A percentile compares a stretch with the other conserved stretches of the same genome.
These are phyloP conservation scores for Stenichneumon culpator DNA, from an alignment of 2,888 invertebrate species.

Conservation along the genomic window DNA sequence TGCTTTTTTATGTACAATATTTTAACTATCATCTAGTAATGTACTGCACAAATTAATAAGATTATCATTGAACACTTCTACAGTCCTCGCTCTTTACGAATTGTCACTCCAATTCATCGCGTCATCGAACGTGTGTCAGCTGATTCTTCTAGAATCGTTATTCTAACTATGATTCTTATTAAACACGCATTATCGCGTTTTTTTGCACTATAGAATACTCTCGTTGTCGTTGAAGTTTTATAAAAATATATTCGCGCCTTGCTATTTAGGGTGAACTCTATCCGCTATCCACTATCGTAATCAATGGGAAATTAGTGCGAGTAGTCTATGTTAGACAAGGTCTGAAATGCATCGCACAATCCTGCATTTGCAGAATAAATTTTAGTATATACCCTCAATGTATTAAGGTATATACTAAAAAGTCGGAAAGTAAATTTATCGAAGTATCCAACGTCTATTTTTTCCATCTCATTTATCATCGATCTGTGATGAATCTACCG, in stretches of 20 bases:
- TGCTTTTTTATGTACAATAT: slow-evolving; percentile 19
- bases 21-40: slow-evolving; percentile 20
- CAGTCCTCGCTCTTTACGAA: slow-evolving; percentile 27
- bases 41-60: slow-evolving; percentile 23
- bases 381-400: slow-evolving; percentile 35
- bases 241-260: slow-evolving; percentile 57
- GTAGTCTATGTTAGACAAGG: slow-evolving; percentile 60
- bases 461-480: not conserved
- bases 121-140: not conserved
- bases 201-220: slow-evolving; percentile 51
- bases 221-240: slow-evolving; percentile 56
- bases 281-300: slow-evolving; percentile 45
- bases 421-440: slow-evolving; percentile 47
- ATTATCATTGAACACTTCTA: slow-evolving; percentile 9
- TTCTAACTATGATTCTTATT: slow-evolving; percentile 19
- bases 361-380: slow-evolving; percentile 61
- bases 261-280: slow-evolving; percentile 56
- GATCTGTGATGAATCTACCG: not conserved
- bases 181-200: slow-evolving; percentile 60
- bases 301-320: slow-evolving; percentile 60
- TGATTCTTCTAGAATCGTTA: slow-evolving; percentile 34
- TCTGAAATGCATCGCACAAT: slow-evolving; percentile 71
- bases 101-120: slow-evolving; percentile 21
- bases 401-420: no score
- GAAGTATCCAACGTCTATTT: slow-evolving; percentile 13